Evolutionary conservation across 2,888 invertebrate species (phyloP).

Genomic region (Venusia cambrica): DNA sequence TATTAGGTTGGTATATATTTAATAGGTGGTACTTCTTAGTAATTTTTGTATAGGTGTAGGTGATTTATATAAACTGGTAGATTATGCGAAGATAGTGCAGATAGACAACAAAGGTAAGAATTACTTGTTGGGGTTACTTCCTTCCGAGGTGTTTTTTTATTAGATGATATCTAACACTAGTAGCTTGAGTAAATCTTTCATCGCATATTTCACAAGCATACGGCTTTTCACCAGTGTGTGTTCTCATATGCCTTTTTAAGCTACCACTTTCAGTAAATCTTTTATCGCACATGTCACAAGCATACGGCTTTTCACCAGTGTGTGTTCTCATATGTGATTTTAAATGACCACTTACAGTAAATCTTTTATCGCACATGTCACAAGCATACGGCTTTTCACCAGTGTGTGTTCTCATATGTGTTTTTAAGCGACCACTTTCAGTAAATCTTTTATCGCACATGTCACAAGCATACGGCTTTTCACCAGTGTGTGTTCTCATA

Average conservation of each 20-base stretch:
- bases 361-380: neutral
- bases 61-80: no score
- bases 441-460: no score
- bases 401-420: conserved; percentile 3
- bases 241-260: neutral
- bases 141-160: conserved; percentile 6
- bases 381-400: conserved; percentile 1
- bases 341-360: neutral
- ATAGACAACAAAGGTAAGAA: no score
- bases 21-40: no score
- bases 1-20: no score
- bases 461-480: no score
- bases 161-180: conserved; percentile 3
- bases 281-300: conserved; percentile 1
- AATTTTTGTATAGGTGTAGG: no score
- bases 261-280: neutral
- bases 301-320: conserved; percentile 2
- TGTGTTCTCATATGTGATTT: conserved; percentile 1
- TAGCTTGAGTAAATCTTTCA: neutral
- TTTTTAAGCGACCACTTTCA: conserved; percentile 1
- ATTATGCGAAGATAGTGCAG: no score
- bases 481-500: no score
- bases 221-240: no score
- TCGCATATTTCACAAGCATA: conserved; percentile 5
- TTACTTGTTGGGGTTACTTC: no score